Evolutionary conservation across 2,113 vertebrate species (phyloP).

Genomic region (Eubucco bourcierii): DNA sequence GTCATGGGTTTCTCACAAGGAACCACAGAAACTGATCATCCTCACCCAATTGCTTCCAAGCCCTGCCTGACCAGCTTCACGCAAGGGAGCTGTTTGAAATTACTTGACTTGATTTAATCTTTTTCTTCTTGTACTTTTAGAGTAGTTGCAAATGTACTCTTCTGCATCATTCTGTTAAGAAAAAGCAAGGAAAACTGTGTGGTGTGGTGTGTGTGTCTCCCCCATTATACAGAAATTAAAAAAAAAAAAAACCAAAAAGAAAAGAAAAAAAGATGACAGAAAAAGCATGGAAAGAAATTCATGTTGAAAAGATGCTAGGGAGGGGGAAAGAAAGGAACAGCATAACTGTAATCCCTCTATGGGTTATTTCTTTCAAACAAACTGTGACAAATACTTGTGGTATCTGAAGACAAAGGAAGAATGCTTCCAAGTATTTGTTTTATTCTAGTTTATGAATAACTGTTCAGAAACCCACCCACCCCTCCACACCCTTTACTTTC

Average conservation of each 20-base stretch:
- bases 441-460: background rate
- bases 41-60: fast-evolving
- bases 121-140: background rate
- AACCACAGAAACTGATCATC: background rate
- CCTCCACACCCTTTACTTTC: background rate
- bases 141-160: background rate
- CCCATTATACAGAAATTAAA: background rate
- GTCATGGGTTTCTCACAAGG: background rate
- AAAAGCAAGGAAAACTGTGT: background rate
- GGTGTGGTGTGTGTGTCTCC: background rate
- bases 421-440: background rate
- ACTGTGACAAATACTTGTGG: background rate
- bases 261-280: background rate
- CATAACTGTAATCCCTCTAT: background rate
- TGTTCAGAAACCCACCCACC: background rate
- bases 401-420: background rate
- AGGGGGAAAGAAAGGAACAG: background rate
- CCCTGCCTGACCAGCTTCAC: background rate
- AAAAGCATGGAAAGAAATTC: background rate
- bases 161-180: background rate
- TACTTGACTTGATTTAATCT: background rate
- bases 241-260: no score
- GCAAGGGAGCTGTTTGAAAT: background rate
- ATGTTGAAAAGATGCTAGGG: background rate
- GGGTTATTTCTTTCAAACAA: background rate